Evolutionary conservation across 2,797 vertebrate genomes (phyloP).

Genomic region (Psittacula derbiana): DNA sequence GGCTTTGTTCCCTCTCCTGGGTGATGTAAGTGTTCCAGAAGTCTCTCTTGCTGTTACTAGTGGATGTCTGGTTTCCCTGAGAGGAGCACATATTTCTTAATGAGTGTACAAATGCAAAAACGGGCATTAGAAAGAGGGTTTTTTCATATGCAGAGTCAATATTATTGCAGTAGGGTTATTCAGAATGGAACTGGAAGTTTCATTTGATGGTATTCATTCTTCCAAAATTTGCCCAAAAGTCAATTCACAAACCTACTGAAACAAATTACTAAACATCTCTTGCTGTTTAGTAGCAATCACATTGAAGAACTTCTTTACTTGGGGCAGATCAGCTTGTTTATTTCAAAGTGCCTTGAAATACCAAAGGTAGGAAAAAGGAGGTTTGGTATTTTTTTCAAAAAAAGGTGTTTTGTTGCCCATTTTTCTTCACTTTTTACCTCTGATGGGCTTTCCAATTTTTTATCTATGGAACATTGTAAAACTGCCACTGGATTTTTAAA

Average conservation of each 20-base stretch:
- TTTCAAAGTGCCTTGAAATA: not conserved
- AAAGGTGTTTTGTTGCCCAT: not conserved
- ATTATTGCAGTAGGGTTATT: not conserved
- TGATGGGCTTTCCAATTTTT: not conserved
- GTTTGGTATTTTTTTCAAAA: not conserved
- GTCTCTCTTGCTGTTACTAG: not conserved
- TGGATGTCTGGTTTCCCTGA: not conserved
- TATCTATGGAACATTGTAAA: not conserved
- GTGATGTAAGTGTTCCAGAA: not conserved
- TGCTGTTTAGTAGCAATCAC: not conserved
- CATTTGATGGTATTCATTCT: not conserved
- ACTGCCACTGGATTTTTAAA: not conserved
- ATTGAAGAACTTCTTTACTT: not conserved
- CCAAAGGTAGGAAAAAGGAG: not conserved
- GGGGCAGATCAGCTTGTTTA: not conserved
- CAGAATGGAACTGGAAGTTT: not conserved
- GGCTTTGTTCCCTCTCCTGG: not conserved
- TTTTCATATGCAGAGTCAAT: not conserved
- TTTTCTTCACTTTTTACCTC: not conserved
- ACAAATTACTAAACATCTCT: not conserved
- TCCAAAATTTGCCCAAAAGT: not conserved
- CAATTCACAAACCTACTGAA: not conserved
- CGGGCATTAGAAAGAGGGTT: not conserved
- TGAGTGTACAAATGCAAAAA: not conserved
- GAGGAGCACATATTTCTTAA: not conserved